Conservation (phyloP, 2,113 vertebrate genomes). For the Candoia aspera region DNA sequence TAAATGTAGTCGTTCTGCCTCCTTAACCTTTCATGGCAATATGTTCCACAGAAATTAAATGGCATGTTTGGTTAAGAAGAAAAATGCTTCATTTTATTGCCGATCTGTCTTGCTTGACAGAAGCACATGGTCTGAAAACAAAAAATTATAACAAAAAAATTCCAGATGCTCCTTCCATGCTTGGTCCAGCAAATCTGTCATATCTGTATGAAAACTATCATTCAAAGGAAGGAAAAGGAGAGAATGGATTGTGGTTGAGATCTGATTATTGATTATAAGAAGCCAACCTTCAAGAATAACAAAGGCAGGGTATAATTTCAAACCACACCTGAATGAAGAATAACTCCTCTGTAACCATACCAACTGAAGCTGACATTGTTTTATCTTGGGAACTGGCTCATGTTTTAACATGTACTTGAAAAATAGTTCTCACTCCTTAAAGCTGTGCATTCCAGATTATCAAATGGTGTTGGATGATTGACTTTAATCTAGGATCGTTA, state of each 20-base stretch:
- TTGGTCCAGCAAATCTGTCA: slow-evolving; percentile 32
- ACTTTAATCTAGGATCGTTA: slow-evolving; percentile 39
- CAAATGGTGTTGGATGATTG: slow-evolving; percentile 9
- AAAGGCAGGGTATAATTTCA: slow-evolving; percentile 37
- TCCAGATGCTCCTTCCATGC: slow-evolving; percentile 53
- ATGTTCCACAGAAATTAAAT: slow-evolving; percentile 8
- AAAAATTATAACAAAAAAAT: slow-evolving; percentile 26
- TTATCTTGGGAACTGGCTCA: neutral
- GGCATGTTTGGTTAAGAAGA: neutral
- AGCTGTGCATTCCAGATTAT: slow-evolving; percentile 17
- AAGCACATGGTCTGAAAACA: slow-evolving; percentile 16
- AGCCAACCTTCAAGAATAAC: neutral
- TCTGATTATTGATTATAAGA: slow-evolving; percentile 50
- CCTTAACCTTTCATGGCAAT: neutral
- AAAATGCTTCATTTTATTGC: neutral
- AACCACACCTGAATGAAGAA: slow-evolving; percentile 28
- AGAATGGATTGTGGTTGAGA: slow-evolving; percentile 43
- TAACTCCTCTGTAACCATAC: neutral
- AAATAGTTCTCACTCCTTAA: slow-evolving; percentile 31
- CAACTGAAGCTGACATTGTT: neutral
- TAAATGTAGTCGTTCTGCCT: neutral
- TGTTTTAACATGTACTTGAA: slow-evolving; percentile 30
- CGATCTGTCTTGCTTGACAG: slow-evolving; percentile 46
- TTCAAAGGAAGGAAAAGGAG: slow-evolving; percentile 34
- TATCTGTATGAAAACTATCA: slow-evolving; percentile 32